Conservation (phyloP, 2,113 vertebrate genomes). For the Leiothrix lutea region DNA sequence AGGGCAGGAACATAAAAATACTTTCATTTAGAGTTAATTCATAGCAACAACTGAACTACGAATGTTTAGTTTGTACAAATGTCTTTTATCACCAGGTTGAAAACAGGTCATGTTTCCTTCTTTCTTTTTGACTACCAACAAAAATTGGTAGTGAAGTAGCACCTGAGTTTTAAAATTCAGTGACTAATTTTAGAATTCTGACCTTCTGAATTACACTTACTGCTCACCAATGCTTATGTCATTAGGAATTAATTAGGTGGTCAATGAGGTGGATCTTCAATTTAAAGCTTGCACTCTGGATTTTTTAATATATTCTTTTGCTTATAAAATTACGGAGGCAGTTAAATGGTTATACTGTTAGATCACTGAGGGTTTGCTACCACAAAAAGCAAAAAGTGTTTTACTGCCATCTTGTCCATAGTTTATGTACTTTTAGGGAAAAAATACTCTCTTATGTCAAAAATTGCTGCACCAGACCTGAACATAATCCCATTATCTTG, state of each 20-base stretch:
- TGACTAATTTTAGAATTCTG: conserved; percentile 71
- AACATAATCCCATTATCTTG: neutral
- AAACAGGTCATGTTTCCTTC: conserved; percentile 45
- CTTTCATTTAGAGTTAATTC: conserved; percentile 20
- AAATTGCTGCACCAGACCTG: neutral
- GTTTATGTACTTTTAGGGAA: neutral
- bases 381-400: conserved; percentile 25
- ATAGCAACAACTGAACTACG: conserved; percentile 25
- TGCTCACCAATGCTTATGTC: conserved; percentile 77
- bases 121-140: conserved; percentile 27
- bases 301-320: conserved; percentile 68
- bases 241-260: conserved; percentile 76
- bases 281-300: conserved; percentile 66
- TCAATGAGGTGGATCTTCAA: conserved; percentile 72
- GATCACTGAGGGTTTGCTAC: neutral
- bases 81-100: conserved; percentile 15
- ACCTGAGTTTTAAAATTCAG: conserved; percentile 64
- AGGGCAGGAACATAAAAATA: neutral
- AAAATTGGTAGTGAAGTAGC: conserved; percentile 23
- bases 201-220: conserved; percentile 73
- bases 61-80: conserved; percentile 5
- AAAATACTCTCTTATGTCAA: neutral
- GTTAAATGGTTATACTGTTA: conserved; percentile 46
- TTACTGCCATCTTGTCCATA: neutral
- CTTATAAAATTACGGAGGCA: conserved; percentile 50